Evolutionary conservation across 2,797 vertebrate genomes (phyloP).

Genomic region (Lepus townsendii): DNA sequence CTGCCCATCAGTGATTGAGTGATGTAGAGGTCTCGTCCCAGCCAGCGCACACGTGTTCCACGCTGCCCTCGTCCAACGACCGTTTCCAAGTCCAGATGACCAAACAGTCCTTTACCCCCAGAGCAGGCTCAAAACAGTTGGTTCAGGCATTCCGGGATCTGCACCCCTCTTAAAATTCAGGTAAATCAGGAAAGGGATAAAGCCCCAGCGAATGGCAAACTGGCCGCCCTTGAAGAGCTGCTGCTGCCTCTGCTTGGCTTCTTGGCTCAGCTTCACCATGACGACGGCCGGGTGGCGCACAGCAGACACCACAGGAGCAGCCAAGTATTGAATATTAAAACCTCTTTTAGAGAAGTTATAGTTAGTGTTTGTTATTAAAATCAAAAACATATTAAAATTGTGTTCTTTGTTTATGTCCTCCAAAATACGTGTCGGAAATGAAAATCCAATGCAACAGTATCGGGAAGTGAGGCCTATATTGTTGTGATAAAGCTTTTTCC

Average conservation of each 20-base stretch:
- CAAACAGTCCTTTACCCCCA: slow-evolving; percentile 89
- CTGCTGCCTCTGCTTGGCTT: slow-evolving; percentile 96
- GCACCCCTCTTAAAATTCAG: slow-evolving; percentile 97
- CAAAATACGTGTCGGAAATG: no score
- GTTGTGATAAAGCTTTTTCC: no score
- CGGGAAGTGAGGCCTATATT: no score
- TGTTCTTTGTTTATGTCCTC: no score
- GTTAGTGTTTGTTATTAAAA: no score
- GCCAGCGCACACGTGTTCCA: slow-evolving; percentile 83
- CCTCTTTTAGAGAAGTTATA: no score
- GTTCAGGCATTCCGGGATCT: slow-evolving; percentile 97
- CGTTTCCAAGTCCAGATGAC: slow-evolving; percentile 81
- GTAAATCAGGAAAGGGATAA: slow-evolving; percentile 97
- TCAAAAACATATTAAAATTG: no score
- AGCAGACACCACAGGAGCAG: rapidly evolving
- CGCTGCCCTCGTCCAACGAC: slow-evolving; percentile 73
- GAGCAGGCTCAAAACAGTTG: slow-evolving; percentile 92
- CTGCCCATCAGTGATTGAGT: slow-evolving; percentile 70
- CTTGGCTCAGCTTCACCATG: slow-evolving; percentile 97
- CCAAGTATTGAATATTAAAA: no score
- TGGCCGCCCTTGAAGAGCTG: slow-evolving; percentile 97
- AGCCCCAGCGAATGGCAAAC: slow-evolving; percentile 98
- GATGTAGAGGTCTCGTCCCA: slow-evolving; percentile 77
- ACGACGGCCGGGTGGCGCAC: not conserved
- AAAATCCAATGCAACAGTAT: no score